Conservation (phyloP, 1,140 invertebrate genomes). For the Diplogasteroides magnus region DNA sequence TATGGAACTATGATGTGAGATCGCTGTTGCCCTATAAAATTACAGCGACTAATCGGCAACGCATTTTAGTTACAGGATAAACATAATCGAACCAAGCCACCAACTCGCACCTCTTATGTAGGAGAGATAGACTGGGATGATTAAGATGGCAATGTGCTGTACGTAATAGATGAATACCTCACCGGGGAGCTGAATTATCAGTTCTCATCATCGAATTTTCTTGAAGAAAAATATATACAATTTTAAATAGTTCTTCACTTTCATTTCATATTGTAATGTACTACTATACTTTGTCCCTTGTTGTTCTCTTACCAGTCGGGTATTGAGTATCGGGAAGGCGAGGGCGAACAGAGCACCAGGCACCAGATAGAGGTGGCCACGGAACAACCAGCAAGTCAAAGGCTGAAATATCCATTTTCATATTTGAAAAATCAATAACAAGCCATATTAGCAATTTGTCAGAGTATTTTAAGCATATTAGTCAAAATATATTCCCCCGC, state of each 20-base stretch:
- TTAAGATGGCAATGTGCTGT: constrained; percentile 83
- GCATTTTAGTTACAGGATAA: too few relatives aligned
- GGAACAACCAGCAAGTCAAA: constrained; percentile 63
- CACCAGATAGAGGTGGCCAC: constrained; percentile 80
- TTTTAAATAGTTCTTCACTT: too few relatives aligned
- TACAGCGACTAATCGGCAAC: too few relatives aligned
- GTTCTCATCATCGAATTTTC: constrained; percentile 34
- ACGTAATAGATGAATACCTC: constrained; percentile 85
- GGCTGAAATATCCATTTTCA: too few relatives aligned
- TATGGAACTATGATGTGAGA: too few relatives aligned
- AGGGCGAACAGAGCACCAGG: constrained; percentile 84
- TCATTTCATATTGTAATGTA: background rate
- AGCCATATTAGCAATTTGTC: too few relatives aligned
- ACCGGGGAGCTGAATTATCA: constrained; percentile 71
- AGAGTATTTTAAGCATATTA: too few relatives aligned
- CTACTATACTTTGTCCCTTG: background rate
- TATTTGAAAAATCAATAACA: too few relatives aligned
- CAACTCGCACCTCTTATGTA: constrained; percentile 71
- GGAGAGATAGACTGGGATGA: constrained; percentile 83
- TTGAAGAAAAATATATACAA: too few relatives aligned
- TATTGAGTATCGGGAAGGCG: constrained; percentile 83
- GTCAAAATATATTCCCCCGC: too few relatives aligned
- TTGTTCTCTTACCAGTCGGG: constrained; percentile 69
- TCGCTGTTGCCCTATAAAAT: too few relatives aligned
- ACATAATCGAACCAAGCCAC: too few relatives aligned